These are phyloP conservation scores for Myocastor coypus DNA, from an alignment of 2,113 vertebrate species.

Conservation along the genomic window DNA sequence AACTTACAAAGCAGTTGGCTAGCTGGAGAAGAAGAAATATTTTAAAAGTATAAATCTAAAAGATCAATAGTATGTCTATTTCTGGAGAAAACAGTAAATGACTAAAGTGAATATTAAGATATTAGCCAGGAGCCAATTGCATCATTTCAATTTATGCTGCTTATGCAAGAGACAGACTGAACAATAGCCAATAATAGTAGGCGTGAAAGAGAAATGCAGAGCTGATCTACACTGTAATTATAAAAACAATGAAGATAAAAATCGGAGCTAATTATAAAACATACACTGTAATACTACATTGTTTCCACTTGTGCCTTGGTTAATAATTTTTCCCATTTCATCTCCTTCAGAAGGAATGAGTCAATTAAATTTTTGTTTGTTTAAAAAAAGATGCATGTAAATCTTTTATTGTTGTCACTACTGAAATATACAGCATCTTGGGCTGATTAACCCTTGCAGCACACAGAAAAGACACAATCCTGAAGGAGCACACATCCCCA, in stretches of 20 bases:
- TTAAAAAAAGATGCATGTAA: background rate
- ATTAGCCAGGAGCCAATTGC: constrained; percentile 30
- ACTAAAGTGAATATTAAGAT: background rate
- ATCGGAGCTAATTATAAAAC: constrained; percentile 10
- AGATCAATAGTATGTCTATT: background rate
- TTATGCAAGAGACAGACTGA: constrained; percentile 48
- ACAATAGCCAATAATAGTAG: constrained; percentile 10
- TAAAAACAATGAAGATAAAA: background rate
- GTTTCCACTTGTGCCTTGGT: background rate
- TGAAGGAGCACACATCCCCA: background rate
- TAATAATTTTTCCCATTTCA: background rate
- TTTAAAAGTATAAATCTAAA: background rate
- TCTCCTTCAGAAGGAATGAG: background rate
- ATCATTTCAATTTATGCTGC: constrained; percentile 62
- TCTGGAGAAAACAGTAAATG: background rate
- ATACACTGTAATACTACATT: background rate
- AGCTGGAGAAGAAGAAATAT: background rate
- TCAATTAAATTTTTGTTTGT: background rate
- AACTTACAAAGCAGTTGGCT: background rate
- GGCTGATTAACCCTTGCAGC: background rate
- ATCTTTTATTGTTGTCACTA: background rate
- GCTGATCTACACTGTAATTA: background rate
- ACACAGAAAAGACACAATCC: background rate
- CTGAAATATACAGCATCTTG: background rate
- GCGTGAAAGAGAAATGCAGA: background rate